Base-by-base conservation (phyloP, 2,888 invertebrate species). In the Drosophila setosimentum region DNA sequence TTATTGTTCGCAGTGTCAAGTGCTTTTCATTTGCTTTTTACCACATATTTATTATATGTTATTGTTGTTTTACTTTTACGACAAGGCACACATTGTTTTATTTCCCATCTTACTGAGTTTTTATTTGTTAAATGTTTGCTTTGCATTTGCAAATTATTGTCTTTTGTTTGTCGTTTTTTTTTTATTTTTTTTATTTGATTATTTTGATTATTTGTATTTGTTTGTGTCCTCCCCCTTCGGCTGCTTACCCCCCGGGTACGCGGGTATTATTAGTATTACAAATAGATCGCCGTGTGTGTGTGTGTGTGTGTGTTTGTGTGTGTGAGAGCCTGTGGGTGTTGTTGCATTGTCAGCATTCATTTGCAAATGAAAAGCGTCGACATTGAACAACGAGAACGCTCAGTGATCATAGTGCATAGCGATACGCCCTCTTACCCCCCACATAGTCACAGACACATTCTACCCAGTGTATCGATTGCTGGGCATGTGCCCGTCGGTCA, bases 331-430 rank as follows among this genome's bases (percentile, higher is more conserved):
- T 45, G 45, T 37, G 33, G 33, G 53, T 73, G 64, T 67, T 57
- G 64, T 62, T 73, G 83, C 86, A 85, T 85, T 85, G 84, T 88
- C 83, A 73, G 72, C 88, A 83, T 77, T 85, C 58, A 85, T 83
- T 87, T 79, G 86, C 72, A 87, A 73, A 68, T 73, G 77, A 83
- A 83, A 79, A 71, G 83, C 76, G 69, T 59, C 82, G 85, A 84
- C 83, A 87, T 84, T 87, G 82, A 62, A 27, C 53, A 37, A 51
- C 53, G 61, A 61, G 37, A 37, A 35, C 55, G 48, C 61, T 66
- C 63, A 48, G 6, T 74, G 69, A 70, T 66, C 68, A 69, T 59
- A 55, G 50, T 54, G 54, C 69, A 54, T 51, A 68, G 53, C 72
- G 82, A 79, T 78, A 82, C 80, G 75, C 83, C 85, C 61, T 27